Evolutionary conservation across 2,113 vertebrate genomes (phyloP).

Genomic region (Enhydra lutris): DNA sequence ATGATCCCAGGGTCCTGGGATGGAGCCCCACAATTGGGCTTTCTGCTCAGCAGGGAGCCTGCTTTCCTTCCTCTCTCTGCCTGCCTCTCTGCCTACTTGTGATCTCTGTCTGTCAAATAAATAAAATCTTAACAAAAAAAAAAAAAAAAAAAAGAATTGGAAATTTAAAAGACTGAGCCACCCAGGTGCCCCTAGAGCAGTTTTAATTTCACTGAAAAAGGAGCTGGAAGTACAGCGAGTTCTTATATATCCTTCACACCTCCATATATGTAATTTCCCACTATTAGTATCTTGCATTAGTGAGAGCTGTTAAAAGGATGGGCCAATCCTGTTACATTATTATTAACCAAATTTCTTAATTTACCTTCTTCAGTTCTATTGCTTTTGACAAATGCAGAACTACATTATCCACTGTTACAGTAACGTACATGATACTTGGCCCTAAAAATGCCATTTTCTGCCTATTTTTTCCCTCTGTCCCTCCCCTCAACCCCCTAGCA

Average conservation of each 20-base stretch:
- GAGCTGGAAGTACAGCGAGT: not conserved
- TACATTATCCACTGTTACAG: not conserved
- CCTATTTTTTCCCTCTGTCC: not conserved
- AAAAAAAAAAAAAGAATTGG: not conserved
- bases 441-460: not conserved
- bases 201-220: not conserved
- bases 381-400: not conserved
- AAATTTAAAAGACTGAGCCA: not conserved
- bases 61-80: too few species aligned
- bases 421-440: not conserved
- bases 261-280: not conserved
- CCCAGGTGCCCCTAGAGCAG: not conserved
- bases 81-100: too few species aligned
- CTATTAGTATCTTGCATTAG: not conserved
- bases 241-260: not conserved
- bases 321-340: not conserved
- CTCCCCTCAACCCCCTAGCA: not conserved
- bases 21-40: too few species aligned
- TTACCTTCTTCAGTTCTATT: not conserved
- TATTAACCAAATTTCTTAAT: not conserved
- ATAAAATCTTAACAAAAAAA: too few species aligned
- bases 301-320: not conserved
- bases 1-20: too few species aligned
- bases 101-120: too few species aligned
- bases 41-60: too few species aligned